A percentile compares a stretch with the other conserved stretches of the same genome.
phyloP scores from a whole-genome alignment of 2,797 vertebrate species.

The Enteromius fasciolatus region DNA sequence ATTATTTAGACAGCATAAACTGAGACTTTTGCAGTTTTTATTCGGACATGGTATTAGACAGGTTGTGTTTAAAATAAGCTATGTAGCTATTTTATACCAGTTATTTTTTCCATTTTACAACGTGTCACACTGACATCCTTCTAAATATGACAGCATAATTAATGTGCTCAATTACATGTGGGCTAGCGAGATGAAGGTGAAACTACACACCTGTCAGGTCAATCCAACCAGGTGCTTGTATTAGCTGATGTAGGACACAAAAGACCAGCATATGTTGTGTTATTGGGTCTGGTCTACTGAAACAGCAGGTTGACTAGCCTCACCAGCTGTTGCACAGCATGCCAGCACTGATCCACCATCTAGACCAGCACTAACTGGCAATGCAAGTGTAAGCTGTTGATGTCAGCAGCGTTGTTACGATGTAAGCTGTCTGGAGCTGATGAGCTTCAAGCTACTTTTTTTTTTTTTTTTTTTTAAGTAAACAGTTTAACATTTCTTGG shows the following conservation, averaged over 20 bases:
- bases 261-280: conserved; percentile 12
- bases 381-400: neutral
- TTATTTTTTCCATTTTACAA: conserved; percentile 40
- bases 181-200: neutral
- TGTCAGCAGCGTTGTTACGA: neutral
- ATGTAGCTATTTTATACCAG: conserved; percentile 31
- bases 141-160: neutral
- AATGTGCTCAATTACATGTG: neutral
- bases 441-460: neutral
- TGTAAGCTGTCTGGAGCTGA: conserved; percentile 6
- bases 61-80: conserved; percentile 33
- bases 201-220: conserved; percentile 14
- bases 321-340: conserved; percentile 11
- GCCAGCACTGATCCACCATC: neutral
- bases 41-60: too few species aligned
- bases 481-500: conserved; percentile 20
- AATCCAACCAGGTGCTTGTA: conserved; percentile 2
- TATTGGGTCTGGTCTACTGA: neutral
- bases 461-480: neutral
- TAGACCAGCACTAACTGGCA: neutral
- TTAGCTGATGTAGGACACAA: conserved; percentile 1
- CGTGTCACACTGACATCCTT: neutral
- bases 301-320: neutral
- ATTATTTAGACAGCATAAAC: neutral
- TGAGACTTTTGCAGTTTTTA: neutral